Evolutionary conservation across 1,140 invertebrate genomes (phyloP).

Genomic region (Nylanderia fulva): DNA sequence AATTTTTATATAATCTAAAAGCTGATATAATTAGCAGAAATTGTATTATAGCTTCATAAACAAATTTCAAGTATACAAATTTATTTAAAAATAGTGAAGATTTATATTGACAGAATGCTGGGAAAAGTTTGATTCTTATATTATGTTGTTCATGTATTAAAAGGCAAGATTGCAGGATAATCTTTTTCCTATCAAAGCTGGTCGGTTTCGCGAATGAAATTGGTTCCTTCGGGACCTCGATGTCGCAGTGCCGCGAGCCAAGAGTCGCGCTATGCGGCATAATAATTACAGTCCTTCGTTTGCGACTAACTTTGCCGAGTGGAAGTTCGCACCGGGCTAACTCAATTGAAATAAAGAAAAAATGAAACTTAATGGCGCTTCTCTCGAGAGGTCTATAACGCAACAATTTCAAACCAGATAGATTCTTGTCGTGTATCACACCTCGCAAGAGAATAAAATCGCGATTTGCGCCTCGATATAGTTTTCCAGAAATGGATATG

Average conservation of each 20-base stretch:
- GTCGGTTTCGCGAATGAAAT: slow-evolving; percentile 57
- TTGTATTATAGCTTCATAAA: not conserved
- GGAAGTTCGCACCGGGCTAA: slow-evolving; percentile 69
- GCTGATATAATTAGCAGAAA: not conserved
- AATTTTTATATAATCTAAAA: too few species aligned
- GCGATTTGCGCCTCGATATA: not conserved
- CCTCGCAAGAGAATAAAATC: slow-evolving; percentile 35
- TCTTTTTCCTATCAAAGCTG: slow-evolving; percentile 43
- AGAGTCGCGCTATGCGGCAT: slow-evolving; percentile 70
- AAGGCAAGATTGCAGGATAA: not conserved
- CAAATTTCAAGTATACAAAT: not conserved
- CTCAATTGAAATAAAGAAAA: slow-evolving; percentile 64
- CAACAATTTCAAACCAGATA: slow-evolving; percentile 60
- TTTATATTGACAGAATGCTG: not conserved
- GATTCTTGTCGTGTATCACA: slow-evolving; percentile 4
- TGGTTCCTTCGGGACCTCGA: slow-evolving; percentile 58
- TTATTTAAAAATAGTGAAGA: not conserved
- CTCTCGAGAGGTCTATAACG: slow-evolving; percentile 36
- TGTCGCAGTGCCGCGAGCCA: slow-evolving; percentile 69
- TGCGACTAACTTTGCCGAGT: slow-evolving; percentile 68
- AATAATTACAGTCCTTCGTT: slow-evolving; percentile 75
- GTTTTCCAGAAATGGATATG: slow-evolving; percentile 9
- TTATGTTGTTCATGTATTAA: not conserved
- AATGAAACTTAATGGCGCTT: slow-evolving; percentile 66
- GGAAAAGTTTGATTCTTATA: not conserved